Conservation (phyloP, 2,888 invertebrate species). For the Acholoe squamosa region DNA sequence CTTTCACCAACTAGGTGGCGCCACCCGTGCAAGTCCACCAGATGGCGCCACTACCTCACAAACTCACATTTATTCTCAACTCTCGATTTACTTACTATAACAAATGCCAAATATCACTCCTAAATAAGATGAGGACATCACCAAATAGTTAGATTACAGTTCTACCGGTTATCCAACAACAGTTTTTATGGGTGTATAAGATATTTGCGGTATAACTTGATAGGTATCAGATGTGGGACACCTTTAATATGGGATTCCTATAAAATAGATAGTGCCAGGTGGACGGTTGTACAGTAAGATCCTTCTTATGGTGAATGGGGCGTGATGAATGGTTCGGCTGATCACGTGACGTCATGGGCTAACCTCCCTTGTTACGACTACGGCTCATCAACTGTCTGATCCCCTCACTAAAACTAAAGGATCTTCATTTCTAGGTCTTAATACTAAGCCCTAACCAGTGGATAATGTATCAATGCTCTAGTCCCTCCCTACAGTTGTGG, state of each 20-base stretch:
- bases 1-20: not conserved
- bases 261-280: not conserved
- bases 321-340: slow-evolving; percentile 75
- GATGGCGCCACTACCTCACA: not conserved
- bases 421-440: too few species aligned
- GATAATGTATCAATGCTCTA: too few species aligned
- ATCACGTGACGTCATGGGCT: slow-evolving; percentile 73
- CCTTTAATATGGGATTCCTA: not conserved
- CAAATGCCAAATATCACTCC: too few species aligned
- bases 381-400: slow-evolving; percentile 75
- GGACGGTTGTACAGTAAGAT: slow-evolving; percentile 16
- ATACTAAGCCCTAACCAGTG: too few species aligned
- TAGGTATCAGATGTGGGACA: not conserved
- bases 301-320: slow-evolving; percentile 72
- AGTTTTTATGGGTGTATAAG: too few species aligned
- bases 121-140: too few species aligned
- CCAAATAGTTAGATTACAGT: too few species aligned
- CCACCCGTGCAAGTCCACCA: not conserved
- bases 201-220: too few species aligned
- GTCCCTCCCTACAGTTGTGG: too few species aligned
- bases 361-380: slow-evolving; percentile 73
- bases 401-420: not conserved
- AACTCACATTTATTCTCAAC: too few species aligned
- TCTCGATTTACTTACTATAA: too few species aligned
- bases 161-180: too few species aligned